Percentiles rank a stretch among this genome's conserved stretches.
Conservation (phyloP, 2,797 vertebrate genomes). For the Amphiprion clarkii region DNA sequence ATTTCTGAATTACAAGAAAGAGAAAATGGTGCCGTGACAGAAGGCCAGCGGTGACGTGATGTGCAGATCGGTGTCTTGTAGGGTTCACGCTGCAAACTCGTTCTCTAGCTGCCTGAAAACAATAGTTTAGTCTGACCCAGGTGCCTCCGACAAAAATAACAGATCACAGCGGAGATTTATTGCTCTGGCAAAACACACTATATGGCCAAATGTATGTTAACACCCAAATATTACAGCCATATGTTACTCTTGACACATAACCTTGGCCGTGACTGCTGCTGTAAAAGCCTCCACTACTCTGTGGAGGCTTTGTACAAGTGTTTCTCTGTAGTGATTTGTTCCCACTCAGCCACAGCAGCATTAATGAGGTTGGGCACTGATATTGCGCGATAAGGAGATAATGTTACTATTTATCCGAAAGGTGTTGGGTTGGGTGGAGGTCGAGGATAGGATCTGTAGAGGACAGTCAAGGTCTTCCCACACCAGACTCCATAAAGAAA, state of each 20-base stretch:
- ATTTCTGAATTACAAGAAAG: slow-evolving; percentile 30
- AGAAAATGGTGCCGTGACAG: slow-evolving; percentile 22
- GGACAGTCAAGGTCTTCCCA: background rate
- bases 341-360: slow-evolving; percentile 3
- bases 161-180: background rate
- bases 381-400: background rate
- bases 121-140: slow-evolving; percentile 10
- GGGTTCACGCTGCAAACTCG: background rate
- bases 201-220: background rate
- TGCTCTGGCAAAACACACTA: background rate
- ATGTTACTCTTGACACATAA: background rate
- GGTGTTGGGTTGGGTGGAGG: background rate
- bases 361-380: slow-evolving; percentile 2
- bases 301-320: background rate
- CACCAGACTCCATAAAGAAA: background rate
- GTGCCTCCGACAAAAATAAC: background rate
- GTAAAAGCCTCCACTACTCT: background rate
- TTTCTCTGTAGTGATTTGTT: slow-evolving; percentile 4
- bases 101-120: slow-evolving; percentile 12
- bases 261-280: background rate
- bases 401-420: slow-evolving; percentile 7
- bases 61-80: slow-evolving; percentile 16
- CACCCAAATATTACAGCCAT: background rate
- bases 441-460: background rate
- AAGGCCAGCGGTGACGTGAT: slow-evolving; percentile 12